Evolutionary conservation across 2,113 vertebrate species (phyloP), one percentile per base, ranked within the genome.

Genomic region (Cyphomyrus plagiostoma): DNA sequence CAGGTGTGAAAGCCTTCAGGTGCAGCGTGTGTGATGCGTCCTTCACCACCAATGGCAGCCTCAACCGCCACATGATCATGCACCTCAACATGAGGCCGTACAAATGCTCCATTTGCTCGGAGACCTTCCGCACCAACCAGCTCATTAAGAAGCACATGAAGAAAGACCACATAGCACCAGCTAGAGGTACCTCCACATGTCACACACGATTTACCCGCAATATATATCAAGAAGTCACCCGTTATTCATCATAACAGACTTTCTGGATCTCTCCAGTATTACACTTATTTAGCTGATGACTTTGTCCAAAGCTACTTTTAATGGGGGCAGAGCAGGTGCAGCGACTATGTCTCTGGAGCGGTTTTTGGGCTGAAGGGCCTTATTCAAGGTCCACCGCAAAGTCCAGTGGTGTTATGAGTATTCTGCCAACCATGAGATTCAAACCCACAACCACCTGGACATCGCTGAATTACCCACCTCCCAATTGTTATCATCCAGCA

Each of bases 1-100:
- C 15, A 99, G 98, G 98, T 83, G 96, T 98, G 90, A 99, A 99
- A 93, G 97, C 98, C 4, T 99, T 97, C 93, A 98, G 96, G 93
- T 99, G 98, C 92, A 96, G 94, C 4, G 94, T 99, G 45, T 99
- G 98, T 88, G 96, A 94, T 4, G 96, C 98, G 0, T 96, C 97
- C 0, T 99, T 99, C 94, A 99, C 98, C 90, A 99, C 98, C 91
- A 99, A 99, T 21, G 98, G 98, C 89, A 99, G 98, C 94, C 97
- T 99, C 94, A 99, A 97, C 66, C 95, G 98, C 74, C 98, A 99
- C 95, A 97, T 97, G 97, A 96, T 98, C 87, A 98, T 98, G 86
- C 98, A 99, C 92, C 93, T 96, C 92, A 97, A 96, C 95, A 94
- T 96, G 92, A 98, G 97, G 94, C 97, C 97, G 13, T 99, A 97